Conservation (phyloP, 2,113 vertebrate species). For the Lasiurus cinereus region DNA sequence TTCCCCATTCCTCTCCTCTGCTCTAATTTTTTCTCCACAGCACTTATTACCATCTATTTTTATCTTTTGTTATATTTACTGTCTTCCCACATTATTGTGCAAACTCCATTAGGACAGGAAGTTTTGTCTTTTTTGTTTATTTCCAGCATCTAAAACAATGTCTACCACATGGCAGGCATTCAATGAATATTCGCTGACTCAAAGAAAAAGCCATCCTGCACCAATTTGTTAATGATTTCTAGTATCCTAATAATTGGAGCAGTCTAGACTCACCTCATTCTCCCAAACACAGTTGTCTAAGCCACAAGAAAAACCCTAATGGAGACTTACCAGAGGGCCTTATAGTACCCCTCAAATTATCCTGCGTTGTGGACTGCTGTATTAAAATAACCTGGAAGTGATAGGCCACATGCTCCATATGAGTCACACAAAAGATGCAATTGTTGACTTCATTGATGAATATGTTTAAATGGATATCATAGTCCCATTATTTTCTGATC, state of each 20-base stretch:
- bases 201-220: not conserved
- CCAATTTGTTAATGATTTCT: conserved; percentile 26
- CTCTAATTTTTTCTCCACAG: not conserved
- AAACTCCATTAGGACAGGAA: conserved; percentile 31
- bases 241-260: not conserved
- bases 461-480: not conserved
- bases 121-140: conserved; percentile 32
- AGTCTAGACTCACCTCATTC: not conserved
- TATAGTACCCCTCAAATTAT: conserved; percentile 27
- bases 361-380: not conserved
- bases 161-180: not conserved
- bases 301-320: not conserved
- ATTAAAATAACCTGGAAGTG: conserved; percentile 43
- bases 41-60: conserved; percentile 10
- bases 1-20: not conserved
- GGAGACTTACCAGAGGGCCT: not conserved
- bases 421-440: conserved; percentile 8
- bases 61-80: not conserved
- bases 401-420: not conserved
- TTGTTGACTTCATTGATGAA: not conserved
- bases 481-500: not conserved
- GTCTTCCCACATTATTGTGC: not conserved
- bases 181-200: not conserved
- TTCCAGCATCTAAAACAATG: not conserved
- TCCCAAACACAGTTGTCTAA: not conserved